phyloP scores from a whole-genome alignment of 2,888 invertebrate genomes.

The Miltochrista miniata region DNA sequence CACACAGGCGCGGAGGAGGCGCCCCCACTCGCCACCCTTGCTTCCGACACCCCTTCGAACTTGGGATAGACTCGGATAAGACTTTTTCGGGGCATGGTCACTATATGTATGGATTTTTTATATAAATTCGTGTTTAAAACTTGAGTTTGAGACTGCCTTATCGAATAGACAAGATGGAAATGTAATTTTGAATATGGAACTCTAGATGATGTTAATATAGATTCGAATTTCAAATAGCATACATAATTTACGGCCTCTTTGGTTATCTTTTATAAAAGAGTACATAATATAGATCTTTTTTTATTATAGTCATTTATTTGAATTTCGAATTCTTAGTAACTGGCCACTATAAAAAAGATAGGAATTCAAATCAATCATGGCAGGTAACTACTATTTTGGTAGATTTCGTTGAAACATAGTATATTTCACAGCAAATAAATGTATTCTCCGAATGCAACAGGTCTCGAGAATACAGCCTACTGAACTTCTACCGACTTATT shows the following conservation, averaged over 20 bases:
- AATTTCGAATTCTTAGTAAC: neutral
- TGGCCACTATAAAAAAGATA: too few species aligned
- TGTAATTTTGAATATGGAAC: neutral
- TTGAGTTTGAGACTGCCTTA: neutral
- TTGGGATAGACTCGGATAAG: constrained; percentile 69
- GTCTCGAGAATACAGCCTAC: constrained; percentile 34
- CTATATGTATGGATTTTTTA: constrained; percentile 6
- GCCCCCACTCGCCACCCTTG: constrained; percentile 35
- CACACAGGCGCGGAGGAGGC: constrained; percentile 74
- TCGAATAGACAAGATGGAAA: neutral
- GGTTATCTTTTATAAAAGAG: too few species aligned
- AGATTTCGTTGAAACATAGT: constrained; percentile 10
- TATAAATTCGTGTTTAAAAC: constrained; percentile 8
- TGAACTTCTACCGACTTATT: constrained; percentile 18
- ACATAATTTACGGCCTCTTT: neutral
- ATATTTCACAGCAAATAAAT: constrained; percentile 33
- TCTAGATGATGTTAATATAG: too few species aligned
- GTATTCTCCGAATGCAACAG: constrained; percentile 33
- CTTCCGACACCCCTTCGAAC: constrained; percentile 45
- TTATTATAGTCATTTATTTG: too few species aligned
- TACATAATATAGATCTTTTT: too few species aligned
- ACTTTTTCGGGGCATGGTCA: constrained; percentile 61
- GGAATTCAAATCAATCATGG: neutral
- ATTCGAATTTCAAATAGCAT: too few species aligned
- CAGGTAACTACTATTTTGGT: neutral